Evolutionary conservation across 2,797 vertebrate genomes (phyloP).

Genomic region (Naso thynnoides): DNA sequence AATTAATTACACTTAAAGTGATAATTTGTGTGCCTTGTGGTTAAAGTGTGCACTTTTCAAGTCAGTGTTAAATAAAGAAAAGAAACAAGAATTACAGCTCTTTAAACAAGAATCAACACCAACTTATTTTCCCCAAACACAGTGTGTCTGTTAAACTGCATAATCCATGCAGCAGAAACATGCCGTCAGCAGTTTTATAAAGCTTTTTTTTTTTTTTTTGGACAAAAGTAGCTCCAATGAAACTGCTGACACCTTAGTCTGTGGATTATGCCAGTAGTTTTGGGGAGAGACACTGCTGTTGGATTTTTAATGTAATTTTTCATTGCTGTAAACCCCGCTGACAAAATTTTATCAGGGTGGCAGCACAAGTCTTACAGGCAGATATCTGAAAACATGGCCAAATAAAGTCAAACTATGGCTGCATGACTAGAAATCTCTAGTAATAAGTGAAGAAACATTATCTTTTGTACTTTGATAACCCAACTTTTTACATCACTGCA

Average conservation of each 20-base stretch:
- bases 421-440: not conserved
- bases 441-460: not conserved
- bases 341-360: conserved; percentile 7
- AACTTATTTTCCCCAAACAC: not conserved
- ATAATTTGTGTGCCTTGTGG: not conserved
- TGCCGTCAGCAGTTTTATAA: not conserved
- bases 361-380: not conserved
- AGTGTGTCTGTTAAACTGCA: not conserved
- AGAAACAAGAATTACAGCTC: not conserved
- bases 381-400: not conserved
- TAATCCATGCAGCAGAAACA: conserved; percentile 8
- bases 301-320: conserved; percentile 3
- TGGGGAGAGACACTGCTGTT: not conserved
- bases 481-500: not conserved
- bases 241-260: conserved; percentile 15
- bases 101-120: not conserved
- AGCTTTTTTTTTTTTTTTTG: conserved; percentile 7
- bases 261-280: conserved; percentile 28
- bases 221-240: not conserved
- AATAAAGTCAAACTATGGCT: not conserved
- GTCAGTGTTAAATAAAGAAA: not conserved
- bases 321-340: not conserved
- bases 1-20: not conserved
- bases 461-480: not conserved
- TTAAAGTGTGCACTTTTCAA: not conserved